Evolutionary conservation across 2,797 vertebrate genomes (phyloP), one percentile per base, ranked within the genome.

Genomic region (Danio choprae): DNA sequence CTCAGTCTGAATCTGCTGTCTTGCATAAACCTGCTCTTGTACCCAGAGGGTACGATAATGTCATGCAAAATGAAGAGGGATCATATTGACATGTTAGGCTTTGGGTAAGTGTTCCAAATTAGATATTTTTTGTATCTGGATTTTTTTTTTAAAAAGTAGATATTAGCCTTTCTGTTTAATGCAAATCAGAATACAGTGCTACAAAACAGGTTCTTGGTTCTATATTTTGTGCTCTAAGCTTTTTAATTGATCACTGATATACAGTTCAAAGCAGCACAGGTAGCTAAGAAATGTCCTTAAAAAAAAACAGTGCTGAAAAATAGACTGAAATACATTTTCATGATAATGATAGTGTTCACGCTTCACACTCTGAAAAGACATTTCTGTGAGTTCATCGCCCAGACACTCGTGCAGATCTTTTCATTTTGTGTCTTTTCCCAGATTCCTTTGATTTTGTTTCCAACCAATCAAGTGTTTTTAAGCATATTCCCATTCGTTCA

Each of bases 21-120:
- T 84, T 58, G 29, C 36, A 87, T 87, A 81, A 58, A 69, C 86
- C 65, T 43, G 65, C 88, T 86, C 81, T 77, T 83, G 84, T 86
- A 91, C 89, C 86, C 89, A 87, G 88, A 46, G 60, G 87, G 60
- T 74, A 80, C 56, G 82, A 84, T 80, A 69, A 89, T 76, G 22
- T 16, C 1, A 80, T 50, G 72, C 79, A 84, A 64, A 74, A 79
- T 73, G 41, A 89, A 86, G 86, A 86, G 41, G 79, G 86, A 89
- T 87, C 63, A 76, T 81, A 84, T 36, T 10, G 60, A 81, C 64
- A 72, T 78, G 1, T 0, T 68, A 76, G 79, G 84, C 73, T 77
- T 15, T 50, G 56, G 11, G 46, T 3, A 29, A 46, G 22, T 81
- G 44, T 43, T 74, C 74, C 51, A 75, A 36, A 64, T 78, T 62